phyloP scores from a whole-genome alignment of 2,888 invertebrate genomes.

The Harpagoxenus sublaevis region DNA sequence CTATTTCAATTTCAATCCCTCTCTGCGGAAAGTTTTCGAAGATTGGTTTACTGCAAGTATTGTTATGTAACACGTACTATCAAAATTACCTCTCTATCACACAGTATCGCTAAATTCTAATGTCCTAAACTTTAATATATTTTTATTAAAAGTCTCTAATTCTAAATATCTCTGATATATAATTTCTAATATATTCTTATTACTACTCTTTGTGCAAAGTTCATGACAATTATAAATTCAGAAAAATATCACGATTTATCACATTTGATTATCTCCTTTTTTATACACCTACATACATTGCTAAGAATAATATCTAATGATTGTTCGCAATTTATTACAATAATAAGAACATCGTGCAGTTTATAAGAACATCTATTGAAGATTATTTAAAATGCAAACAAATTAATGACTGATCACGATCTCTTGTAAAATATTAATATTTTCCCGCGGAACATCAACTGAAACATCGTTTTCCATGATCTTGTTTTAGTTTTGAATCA shows the following conservation, averaged over 20 bases:
- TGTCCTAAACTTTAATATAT: background rate
- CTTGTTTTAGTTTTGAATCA: background rate
- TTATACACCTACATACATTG: background rate
- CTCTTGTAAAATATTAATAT: background rate
- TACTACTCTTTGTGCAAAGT: background rate
- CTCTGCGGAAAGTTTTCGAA: conserved; percentile 4
- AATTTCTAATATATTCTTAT: background rate
- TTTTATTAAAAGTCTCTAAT: background rate
- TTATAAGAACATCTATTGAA: background rate
- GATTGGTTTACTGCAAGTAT: background rate
- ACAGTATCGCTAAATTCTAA: background rate
- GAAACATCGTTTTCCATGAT: background rate
- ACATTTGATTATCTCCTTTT: background rate
- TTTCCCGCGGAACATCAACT: background rate
- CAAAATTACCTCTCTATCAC: background rate
- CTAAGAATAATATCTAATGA: background rate
- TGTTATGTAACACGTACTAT: background rate
- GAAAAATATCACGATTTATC: background rate
- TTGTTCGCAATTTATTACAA: too few relatives aligned
- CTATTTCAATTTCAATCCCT: conserved; percentile 17
- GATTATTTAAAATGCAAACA: background rate
- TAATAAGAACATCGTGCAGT: background rate
- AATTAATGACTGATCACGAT: background rate
- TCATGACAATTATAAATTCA: background rate
- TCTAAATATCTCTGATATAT: background rate